phyloP scores from a whole-genome alignment of 2,113 vertebrate genomes.

The Halichoerus grypus region DNA sequence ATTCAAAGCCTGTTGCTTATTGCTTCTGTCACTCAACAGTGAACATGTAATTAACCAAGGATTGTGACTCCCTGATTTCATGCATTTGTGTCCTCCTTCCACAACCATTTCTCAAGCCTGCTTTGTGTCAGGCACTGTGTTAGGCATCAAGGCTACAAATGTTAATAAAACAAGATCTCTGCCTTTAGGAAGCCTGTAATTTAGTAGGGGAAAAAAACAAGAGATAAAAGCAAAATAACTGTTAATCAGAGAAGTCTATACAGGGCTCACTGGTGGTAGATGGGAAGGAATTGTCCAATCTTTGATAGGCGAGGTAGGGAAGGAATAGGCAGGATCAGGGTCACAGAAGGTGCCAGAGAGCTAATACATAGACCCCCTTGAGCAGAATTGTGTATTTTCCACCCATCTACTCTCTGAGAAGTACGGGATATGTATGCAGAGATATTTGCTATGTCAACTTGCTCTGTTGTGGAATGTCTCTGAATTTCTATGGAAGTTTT shows the following conservation, averaged over 20 bases:
- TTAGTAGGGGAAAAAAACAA: background rate
- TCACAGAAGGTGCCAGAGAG: background rate
- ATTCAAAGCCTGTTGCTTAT: background rate
- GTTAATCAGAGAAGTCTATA: background rate
- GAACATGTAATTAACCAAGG: background rate
- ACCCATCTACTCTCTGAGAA: constrained; percentile 11
- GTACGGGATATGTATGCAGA: background rate
- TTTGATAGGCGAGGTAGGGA: background rate
- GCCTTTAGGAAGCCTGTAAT: background rate
- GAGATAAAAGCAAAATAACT: background rate
- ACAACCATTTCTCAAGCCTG: background rate
- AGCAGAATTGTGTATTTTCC: background rate
- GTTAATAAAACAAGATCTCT: background rate
- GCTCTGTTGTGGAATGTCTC: background rate
- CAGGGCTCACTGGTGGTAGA: background rate
- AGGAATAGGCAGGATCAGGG: background rate
- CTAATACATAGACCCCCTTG: background rate
- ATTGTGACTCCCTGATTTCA: background rate
- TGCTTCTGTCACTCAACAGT: background rate
- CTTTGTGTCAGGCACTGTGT: background rate
- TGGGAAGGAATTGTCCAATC: background rate
- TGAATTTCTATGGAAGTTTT: constrained; percentile 52
- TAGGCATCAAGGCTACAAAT: background rate
- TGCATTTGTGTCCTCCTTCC: background rate
- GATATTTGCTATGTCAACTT: background rate